Evolutionary conservation across 1,140 invertebrate species (phyloP).

Genomic region (Manduca sexta): DNA sequence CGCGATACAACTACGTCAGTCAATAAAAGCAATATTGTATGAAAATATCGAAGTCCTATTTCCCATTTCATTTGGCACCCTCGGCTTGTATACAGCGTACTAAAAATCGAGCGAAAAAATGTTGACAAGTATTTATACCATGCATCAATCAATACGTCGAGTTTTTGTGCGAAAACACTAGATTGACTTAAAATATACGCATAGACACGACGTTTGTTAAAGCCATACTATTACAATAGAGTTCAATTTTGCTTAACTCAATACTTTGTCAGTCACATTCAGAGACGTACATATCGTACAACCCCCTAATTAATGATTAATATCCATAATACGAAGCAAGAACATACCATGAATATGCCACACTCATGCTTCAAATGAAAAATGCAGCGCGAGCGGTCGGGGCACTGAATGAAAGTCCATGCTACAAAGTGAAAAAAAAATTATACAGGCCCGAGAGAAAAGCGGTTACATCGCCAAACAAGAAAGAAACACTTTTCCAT

Average conservation of each 20-base stretch:
- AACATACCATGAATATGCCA: conserved; percentile 19
- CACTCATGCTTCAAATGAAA: conserved; percentile 55
- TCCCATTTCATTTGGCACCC: conserved; percentile 33
- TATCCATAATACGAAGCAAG: conserved; percentile 6
- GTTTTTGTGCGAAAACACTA: too few species aligned
- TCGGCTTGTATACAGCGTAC: conserved; percentile 17
- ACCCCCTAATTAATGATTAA: not conserved
- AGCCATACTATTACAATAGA: too few species aligned
- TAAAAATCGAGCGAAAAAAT: conserved; percentile 9
- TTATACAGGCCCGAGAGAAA: conserved; percentile 33
- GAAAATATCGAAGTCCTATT: conserved; percentile 33
- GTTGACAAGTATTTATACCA: too few species aligned
- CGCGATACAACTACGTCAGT: too few species aligned
- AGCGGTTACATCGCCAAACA: conserved; percentile 44
- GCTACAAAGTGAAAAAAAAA: conserved; percentile 39
- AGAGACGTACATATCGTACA: not conserved
- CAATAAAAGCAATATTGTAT: conserved; percentile 23
- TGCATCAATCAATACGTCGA: too few species aligned
- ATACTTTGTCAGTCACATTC: too few species aligned
- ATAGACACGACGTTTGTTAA: too few species aligned
- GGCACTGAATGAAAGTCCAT: conserved; percentile 42
- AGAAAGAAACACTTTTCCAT: conserved; percentile 42
- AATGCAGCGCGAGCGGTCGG: conserved; percentile 39
- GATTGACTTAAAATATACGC: too few species aligned
- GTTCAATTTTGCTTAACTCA: too few species aligned